Percentiles rank a stretch among this genome's conserved stretches.
phyloP scores from a whole-genome alignment of 2,888 invertebrate species.

The Lucinisca nassula region DNA sequence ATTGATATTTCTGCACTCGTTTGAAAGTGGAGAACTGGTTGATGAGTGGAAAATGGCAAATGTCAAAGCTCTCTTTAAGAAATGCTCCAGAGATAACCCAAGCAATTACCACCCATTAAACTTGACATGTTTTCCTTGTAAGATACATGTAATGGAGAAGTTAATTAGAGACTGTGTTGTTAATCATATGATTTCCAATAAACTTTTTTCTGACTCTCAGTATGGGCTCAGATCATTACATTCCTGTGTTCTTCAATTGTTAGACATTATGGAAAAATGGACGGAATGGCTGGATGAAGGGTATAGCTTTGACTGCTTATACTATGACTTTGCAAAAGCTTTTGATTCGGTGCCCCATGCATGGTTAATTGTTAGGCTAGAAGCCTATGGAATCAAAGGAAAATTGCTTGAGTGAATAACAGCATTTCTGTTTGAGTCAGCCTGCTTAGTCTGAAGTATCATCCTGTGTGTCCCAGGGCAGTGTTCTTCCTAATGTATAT shows the following conservation, averaged over 20 bases:
- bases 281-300: not conserved
- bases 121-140: too few relatives aligned
- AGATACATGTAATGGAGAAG: not conserved
- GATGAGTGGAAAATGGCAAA: not conserved
- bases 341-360: not conserved
- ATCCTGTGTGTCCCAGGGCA: too few relatives aligned
- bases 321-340: not conserved
- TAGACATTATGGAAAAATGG: too few relatives aligned
- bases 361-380: not conserved
- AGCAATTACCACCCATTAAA: not conserved
- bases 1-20: not conserved
- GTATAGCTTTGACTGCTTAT: not conserved
- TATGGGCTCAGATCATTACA: not conserved
- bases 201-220: not conserved
- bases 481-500: too few relatives aligned
- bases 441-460: too few relatives aligned
- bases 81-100: not conserved
- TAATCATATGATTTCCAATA: not conserved
- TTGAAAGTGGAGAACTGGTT: not conserved
- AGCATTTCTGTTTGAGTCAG: too few relatives aligned
- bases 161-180: not conserved
- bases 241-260: not conserved
- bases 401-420: too few relatives aligned
- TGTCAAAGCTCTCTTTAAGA: not conserved
- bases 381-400: not conserved